Evolutionary conservation across 2,113 vertebrate species (phyloP).

Genomic region (Aspidoscelis tigris): DNA sequence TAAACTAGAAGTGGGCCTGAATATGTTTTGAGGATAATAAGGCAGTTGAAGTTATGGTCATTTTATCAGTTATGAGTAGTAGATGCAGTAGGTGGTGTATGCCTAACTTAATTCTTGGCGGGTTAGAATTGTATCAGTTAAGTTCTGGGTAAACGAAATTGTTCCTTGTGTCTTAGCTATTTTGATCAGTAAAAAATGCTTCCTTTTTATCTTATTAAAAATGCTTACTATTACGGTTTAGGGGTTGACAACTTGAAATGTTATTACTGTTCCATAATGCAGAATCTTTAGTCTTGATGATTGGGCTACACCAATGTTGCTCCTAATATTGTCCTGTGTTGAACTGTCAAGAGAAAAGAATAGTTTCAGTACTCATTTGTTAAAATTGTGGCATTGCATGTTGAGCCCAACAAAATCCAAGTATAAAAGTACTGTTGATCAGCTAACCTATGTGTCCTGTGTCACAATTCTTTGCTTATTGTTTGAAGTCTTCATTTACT

Average conservation of each 20-base stretch:
- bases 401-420: not conserved
- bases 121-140: not conserved
- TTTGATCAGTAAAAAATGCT: conserved; percentile 21
- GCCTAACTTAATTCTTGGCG: not conserved
- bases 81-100: not conserved
- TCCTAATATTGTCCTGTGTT: conserved; percentile 27
- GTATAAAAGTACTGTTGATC: not conserved
- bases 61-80: not conserved
- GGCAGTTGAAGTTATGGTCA: not conserved
- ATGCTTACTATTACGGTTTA: conserved; percentile 26
- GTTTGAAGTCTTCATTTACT: conserved; percentile 9
- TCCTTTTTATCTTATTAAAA: conserved; percentile 42
- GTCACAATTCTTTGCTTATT: not conserved
- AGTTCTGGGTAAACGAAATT: not conserved
- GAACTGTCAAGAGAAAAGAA: not conserved
- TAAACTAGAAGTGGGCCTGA: not conserved
- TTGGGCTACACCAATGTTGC: conserved; percentile 38
- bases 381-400: not conserved
- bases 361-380: not conserved
- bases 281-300: conserved; percentile 1
- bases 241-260: conserved; percentile 45
- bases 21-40: not conserved
- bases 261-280: conserved; percentile 34
- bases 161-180: conserved; percentile 32
- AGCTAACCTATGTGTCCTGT: not conserved